Percentiles rank a stretch among this genome's conserved stretches.
These are phyloP conservation scores for Festucalex cinctus DNA, from an alignment of 2,113 vertebrate species.

Conservation along the genomic window DNA sequence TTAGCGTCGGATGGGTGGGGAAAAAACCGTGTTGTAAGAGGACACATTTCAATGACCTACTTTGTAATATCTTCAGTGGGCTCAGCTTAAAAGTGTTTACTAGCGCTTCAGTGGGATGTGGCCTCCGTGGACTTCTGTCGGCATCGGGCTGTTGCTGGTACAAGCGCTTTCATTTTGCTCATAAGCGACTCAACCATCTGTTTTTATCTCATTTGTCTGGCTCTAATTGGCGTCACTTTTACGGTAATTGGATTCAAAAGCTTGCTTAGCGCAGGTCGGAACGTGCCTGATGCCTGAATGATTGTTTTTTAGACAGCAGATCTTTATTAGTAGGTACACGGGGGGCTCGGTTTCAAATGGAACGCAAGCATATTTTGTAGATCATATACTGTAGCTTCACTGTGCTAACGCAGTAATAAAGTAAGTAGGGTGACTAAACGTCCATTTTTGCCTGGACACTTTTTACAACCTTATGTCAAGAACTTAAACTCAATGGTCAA, in stretches of 20 bases:
- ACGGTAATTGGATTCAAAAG: not conserved
- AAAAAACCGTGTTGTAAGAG: not conserved
- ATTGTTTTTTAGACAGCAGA: not conserved
- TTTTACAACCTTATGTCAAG: too few species aligned
- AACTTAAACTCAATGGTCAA: too few species aligned
- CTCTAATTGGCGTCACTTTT: constrained; percentile 1
- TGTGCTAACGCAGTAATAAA: too few species aligned
- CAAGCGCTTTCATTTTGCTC: constrained; percentile 2
- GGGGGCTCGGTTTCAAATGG: too few species aligned
- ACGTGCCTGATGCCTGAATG: not conserved
- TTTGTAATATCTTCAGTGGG: not conserved
- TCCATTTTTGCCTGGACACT: too few species aligned
- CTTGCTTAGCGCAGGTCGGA: not conserved
- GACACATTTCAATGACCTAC: not conserved
- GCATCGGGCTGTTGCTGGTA: not conserved
- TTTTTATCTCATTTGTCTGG: constrained; percentile 4
- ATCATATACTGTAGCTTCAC: too few species aligned
- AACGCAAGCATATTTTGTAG: too few species aligned
- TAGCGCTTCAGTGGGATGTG: not conserved
- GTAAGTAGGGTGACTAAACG: too few species aligned
- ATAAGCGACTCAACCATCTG: constrained; percentile 3
- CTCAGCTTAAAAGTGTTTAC: not conserved
- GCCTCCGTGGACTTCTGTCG: not conserved
- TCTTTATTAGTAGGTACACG: not conserved
- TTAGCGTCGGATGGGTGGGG: constrained; percentile 7